Conservation (phyloP, 2,888 invertebrate species). For the Acrobasis suavella region DNA sequence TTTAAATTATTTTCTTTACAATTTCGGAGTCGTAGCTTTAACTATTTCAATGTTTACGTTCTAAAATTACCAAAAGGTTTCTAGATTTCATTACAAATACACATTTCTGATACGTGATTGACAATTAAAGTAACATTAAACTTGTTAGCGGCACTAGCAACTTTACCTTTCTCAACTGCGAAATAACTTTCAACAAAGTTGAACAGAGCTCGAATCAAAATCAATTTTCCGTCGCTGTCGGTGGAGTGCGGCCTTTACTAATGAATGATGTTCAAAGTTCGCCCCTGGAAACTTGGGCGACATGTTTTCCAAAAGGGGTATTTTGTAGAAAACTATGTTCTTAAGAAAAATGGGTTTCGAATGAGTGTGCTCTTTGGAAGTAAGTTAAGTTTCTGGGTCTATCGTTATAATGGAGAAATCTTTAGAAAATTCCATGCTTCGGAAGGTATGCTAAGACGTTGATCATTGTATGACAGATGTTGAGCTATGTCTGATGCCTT, state of each 20-base stretch:
- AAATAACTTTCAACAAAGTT: slow-evolving; percentile 15
- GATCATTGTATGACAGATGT: too few relatives aligned
- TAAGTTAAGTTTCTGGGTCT: neutral
- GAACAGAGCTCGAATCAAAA: slow-evolving; percentile 8
- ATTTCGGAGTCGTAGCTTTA: neutral
- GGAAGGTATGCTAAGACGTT: too few relatives aligned
- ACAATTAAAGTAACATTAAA: slow-evolving; percentile 3
- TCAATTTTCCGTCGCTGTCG: slow-evolving; percentile 16
- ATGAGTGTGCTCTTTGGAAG: slow-evolving; percentile 16
- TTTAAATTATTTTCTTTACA: neutral
- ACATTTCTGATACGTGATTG: neutral
- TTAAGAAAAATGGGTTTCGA: slow-evolving; percentile 17
- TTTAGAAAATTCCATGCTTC: neutral
- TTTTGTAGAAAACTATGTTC: slow-evolving; percentile 23
- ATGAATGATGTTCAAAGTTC: slow-evolving; percentile 24
- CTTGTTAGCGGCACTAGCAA: slow-evolving; percentile 11
- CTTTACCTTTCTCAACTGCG: slow-evolving; percentile 2
- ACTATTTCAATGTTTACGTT: neutral
- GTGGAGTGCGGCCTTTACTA: slow-evolving; percentile 21
- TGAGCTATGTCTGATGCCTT: too few relatives aligned
- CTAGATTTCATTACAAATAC: too few relatives aligned
- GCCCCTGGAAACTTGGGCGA: slow-evolving; percentile 17
- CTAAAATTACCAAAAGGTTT: too few relatives aligned
- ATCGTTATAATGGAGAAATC: neutral
- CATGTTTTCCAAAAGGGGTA: slow-evolving; percentile 24